Conservation (phyloP, 1,140 invertebrate species). For the Chymomyza costata region DNA sequence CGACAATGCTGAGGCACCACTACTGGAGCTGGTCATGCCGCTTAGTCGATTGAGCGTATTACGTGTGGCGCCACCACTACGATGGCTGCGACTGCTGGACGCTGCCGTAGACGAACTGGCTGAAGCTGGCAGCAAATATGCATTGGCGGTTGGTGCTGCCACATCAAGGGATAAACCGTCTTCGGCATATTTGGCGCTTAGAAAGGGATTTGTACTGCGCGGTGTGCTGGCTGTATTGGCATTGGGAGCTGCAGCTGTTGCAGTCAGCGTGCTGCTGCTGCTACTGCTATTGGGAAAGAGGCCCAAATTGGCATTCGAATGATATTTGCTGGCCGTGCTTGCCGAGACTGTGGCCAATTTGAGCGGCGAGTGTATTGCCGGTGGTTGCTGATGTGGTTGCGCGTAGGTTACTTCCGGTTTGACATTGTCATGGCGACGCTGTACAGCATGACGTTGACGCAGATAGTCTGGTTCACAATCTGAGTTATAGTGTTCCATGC, state of each 20-base stretch:
- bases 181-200: conserved; percentile 54
- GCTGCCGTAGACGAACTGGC: conserved; percentile 58
- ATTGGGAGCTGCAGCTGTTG: not conserved
- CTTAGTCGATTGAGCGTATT: conserved; percentile 67
- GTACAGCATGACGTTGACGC: conserved; percentile 72
- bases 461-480: conserved; percentile 77
- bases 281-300: conserved; percentile 52
- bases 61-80: conserved; percentile 29
- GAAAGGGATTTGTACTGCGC: conserved; percentile 71
- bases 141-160: conserved; percentile 1
- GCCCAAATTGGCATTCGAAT: conserved; percentile 59
- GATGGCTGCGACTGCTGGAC: conserved; percentile 47
- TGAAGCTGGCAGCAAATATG: conserved; percentile 45
- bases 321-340: conserved; percentile 45
- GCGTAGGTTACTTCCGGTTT: conserved; percentile 50
- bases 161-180: conserved; percentile 27
- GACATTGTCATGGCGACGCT: conserved; percentile 33
- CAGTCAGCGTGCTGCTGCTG: conserved; percentile 39
- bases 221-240: conserved; percentile 9
- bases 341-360: conserved; percentile 44
- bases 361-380: conserved; percentile 40
- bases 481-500: conserved; percentile 79
- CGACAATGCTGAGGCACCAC: conserved; percentile 75
- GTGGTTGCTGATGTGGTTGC: conserved; percentile 46
- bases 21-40: conserved; percentile 78